These are phyloP conservation scores for Nipponacmea schrenckii DNA, from an alignment of 2,888 invertebrate species.

Conservation along the genomic window DNA sequence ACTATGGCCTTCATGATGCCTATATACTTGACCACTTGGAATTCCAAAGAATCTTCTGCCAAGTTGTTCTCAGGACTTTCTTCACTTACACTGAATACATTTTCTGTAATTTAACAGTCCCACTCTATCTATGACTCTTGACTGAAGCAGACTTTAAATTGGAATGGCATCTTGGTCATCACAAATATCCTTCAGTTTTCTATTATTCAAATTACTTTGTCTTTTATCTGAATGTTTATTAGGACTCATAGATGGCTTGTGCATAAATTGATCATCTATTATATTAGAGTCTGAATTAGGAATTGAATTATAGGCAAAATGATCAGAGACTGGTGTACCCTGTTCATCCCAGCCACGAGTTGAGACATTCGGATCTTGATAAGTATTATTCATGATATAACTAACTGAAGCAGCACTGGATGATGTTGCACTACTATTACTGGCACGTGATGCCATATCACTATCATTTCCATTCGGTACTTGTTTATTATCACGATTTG, in stretches of 20 bases:
- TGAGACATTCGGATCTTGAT: neutral
- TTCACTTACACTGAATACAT: too few species aligned
- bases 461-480: neutral
- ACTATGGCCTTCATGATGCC: too few species aligned
- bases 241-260: slow-evolving; percentile 16
- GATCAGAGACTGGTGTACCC: slow-evolving; percentile 16
- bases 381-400: neutral
- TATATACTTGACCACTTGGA: too few species aligned
- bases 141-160: neutral
- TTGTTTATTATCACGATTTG: neutral
- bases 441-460: neutral
- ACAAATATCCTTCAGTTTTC: slow-evolving; percentile 18
- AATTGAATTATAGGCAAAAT: slow-evolving; percentile 19
- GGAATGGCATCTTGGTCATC: slow-evolving; percentile 25
- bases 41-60: too few species aligned
- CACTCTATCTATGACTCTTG: too few species aligned
- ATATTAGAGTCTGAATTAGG: slow-evolving; percentile 19
- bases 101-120: too few species aligned
- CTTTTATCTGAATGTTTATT: slow-evolving; percentile 7
- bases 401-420: slow-evolving; percentile 4
- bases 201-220: slow-evolving; percentile 7
- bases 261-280: slow-evolving; percentile 25
- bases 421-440: slow-evolving; percentile 1
- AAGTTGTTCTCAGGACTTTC: too few species aligned
- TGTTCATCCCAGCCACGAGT: slow-evolving; percentile 18